These are phyloP conservation scores for Tiphia femorata DNA, from an alignment of 2,888 invertebrate species.

Conservation along the genomic window DNA sequence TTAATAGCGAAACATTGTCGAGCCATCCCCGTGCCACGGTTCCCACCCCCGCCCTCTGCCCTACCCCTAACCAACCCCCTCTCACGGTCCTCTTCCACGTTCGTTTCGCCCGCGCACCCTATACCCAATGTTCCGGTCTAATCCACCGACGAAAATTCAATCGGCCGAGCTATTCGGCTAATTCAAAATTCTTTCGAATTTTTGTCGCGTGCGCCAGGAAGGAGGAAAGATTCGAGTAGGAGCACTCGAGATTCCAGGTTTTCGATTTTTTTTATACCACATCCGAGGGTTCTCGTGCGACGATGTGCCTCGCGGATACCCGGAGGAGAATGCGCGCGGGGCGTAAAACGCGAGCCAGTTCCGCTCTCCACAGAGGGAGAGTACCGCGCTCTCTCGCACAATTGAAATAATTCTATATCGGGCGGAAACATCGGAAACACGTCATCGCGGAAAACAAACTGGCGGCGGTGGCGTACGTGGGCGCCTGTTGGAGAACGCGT, in stretches of 20 bases:
- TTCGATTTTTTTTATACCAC: too few species aligned
- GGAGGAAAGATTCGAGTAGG: too few species aligned
- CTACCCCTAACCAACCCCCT: neutral
- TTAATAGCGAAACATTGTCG: constrained; percentile 9
- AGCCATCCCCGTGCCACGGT: neutral
- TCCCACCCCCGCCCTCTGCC: neutral
- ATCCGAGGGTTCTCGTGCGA: too few species aligned
- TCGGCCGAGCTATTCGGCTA: neutral
- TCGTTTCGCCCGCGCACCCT: neutral
- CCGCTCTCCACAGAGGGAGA: too few species aligned
- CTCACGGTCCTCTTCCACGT: neutral
- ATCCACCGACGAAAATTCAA: neutral
- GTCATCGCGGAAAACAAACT: neutral
- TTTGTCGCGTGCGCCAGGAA: too few species aligned
- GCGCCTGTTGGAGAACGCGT: neutral
- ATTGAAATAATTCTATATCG: neutral
- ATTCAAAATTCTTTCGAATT: too few species aligned
- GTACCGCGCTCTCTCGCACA: too few species aligned
- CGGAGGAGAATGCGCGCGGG: too few species aligned
- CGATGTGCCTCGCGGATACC: too few species aligned
- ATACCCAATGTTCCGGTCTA: neutral
- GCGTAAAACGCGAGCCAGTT: too few species aligned
- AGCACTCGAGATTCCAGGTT: too few species aligned
- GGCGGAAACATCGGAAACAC: neutral
- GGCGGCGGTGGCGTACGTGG: neutral